These are phyloP conservation scores for Plestiodon gilberti DNA, from an alignment of 2,113 vertebrate genomes.

Conservation along the genomic window DNA sequence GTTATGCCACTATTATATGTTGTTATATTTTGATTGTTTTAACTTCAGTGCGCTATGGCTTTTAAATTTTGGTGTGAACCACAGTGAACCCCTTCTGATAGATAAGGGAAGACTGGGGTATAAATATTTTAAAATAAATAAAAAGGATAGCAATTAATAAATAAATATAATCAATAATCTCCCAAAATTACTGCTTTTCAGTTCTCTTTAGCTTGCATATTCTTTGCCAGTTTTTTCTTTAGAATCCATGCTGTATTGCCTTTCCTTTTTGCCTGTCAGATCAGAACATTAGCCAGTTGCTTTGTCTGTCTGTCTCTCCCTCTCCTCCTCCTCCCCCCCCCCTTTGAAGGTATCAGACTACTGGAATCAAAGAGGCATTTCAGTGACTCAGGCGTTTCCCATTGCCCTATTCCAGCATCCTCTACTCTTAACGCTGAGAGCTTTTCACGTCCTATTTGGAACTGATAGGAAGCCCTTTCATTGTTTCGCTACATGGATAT, in stretches of 20 bases:
- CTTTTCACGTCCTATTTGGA: constrained; percentile 85
- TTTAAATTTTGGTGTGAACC: no score
- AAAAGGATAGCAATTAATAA: no score
- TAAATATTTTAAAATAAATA: no score
- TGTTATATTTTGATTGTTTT: no score
- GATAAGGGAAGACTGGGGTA: no score
- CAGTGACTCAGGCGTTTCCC: constrained; percentile 85
- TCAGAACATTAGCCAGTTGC: constrained; percentile 52
- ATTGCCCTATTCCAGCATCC: constrained; percentile 86
- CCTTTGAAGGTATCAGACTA: constrained; percentile 67
- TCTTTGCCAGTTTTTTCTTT: constrained; percentile 31
- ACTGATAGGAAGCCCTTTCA: constrained; percentile 86
- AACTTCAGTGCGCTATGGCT: no score
- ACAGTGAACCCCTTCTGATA: no score
- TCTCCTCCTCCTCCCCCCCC: constrained; percentile 56
- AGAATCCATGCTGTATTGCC: constrained; percentile 21
- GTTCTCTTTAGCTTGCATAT: constrained; percentile 33
- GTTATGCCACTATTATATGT: no score
- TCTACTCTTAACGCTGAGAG: constrained; percentile 81
- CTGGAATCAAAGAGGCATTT: constrained; percentile 83
- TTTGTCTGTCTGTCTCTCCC: constrained; percentile 44
- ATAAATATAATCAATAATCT: neutral
- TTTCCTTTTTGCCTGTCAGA: constrained; percentile 68
- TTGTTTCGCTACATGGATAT: constrained; percentile 85
- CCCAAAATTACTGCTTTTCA: constrained; percentile 34